Evolutionary conservation across 92 coral and sea anemone species (phyloP).

Genomic region (Ricordea florida): DNA sequence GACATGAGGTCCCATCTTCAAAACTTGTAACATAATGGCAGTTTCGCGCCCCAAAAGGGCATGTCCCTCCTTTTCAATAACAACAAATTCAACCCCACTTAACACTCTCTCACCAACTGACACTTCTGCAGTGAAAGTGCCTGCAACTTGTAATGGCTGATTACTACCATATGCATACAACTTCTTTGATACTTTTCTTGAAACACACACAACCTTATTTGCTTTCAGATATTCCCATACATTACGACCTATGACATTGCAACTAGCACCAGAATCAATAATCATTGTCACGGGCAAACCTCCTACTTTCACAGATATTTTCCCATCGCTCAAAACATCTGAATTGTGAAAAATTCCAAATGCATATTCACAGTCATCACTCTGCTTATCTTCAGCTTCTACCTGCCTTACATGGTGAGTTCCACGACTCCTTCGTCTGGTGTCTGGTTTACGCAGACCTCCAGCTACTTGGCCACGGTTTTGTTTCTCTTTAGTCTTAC

Average conservation of each 20-base stretch:
- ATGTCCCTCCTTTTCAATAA: slow-evolving; percentile 14
- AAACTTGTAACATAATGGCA: slow-evolving; percentile 1
- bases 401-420: neutral
- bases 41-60: slow-evolving; percentile 39
- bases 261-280: slow-evolving; percentile 68
- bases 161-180: slow-evolving; percentile 31
- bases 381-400: neutral
- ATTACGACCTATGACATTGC: slow-evolving; percentile 50
- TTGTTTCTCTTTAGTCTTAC: slow-evolving; percentile 4
- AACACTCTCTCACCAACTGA: slow-evolving; percentile 3
- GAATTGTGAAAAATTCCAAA: slow-evolving; percentile 33
- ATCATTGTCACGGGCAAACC: slow-evolving; percentile 32
- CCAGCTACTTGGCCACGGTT: neutral
- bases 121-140: slow-evolving; percentile 24
- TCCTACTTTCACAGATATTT: slow-evolving; percentile 22
- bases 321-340: neutral
- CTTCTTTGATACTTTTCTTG: neutral
- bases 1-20: slow-evolving; percentile 24
- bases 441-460: neutral
- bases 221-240: slow-evolving; percentile 39
- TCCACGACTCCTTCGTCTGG: neutral
- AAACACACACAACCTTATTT: slow-evolving; percentile 7
- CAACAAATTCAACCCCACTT: slow-evolving; percentile 33
- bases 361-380: slow-evolving; percentile 21
- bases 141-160: slow-evolving; percentile 18